Evolutionary conservation across 2,888 invertebrate genomes (phyloP), one percentile per base, ranked within the genome.

Genomic region (Drosophila ustulata): DNA sequence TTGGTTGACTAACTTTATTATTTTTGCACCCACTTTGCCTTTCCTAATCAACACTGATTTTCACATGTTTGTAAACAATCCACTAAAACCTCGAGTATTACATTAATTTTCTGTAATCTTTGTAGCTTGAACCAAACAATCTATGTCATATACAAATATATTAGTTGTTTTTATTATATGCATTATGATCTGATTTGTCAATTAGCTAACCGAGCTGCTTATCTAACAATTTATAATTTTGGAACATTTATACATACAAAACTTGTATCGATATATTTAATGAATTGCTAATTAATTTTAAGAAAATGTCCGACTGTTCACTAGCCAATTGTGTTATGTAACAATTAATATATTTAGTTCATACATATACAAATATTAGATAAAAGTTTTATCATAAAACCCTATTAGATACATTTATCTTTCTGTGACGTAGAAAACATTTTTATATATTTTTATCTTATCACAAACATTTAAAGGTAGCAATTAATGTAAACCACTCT

Each of bases 1-100:
- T 45, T 13, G 25, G 9, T 34, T 56, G 13, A 45, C 13, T 34
- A 56, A 56, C 32, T 13, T 9, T 18, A 30, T 11, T 30, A 7
- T 25, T 55, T 25, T 34, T 34, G 4, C 25, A 13, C 13, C 25
- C 9, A 45, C 9, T 34, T 13, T 45, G 5, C n/a, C 32, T 25
- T 3, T 23, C 34, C 3, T 25, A 13, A 34, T 45, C 9, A 32
- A n/a, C 30, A 45, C n/a, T 4, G 23, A 55, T 45, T 43, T 23
- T 13, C 13, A 9, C 46, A 32, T 23, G 25, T 45, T 56, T 46
- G 25, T 45, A 25, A 34, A 34, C 23, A 55, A 25, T 45, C 5
- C 3, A 30, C 8, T 45, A 8, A 13, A 39, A 39, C 25, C 3
- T 3, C 7, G 7, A 39, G 25, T 25, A 34, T 39, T 28, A 1